Conservation (phyloP, 2,797 vertebrate species). For the Spinus pinus region DNA sequence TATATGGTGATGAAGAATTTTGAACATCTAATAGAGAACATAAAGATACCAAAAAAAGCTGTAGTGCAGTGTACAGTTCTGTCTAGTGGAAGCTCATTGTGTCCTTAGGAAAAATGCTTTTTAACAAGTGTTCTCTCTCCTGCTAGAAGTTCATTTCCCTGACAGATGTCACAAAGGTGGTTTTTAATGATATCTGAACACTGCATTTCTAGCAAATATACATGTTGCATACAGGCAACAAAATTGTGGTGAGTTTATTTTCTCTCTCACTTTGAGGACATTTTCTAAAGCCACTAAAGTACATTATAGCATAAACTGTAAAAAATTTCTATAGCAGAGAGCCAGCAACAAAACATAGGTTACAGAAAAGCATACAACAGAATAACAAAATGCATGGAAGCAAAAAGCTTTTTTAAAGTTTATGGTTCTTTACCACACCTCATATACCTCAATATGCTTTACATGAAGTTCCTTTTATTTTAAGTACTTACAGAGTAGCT, state of each 20-base stretch:
- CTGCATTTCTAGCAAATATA: not conserved
- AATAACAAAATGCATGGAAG: conserved; percentile 19
- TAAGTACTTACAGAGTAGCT: not conserved
- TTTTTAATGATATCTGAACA: not conserved
- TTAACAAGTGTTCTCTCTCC: not conserved
- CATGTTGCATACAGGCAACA: not conserved
- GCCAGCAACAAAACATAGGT: not conserved
- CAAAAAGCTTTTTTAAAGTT: not conserved
- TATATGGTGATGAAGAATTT: not conserved
- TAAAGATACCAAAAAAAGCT: not conserved
- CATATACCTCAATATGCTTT: not conserved
- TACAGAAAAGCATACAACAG: not conserved
- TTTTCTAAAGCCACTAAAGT: not conserved
- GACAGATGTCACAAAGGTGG: not conserved
- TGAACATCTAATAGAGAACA: not conserved
- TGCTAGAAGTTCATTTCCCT: not conserved
- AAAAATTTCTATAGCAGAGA: not conserved
- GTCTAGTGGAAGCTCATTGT: not conserved
- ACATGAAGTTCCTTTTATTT: not conserved
- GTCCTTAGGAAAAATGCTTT: not conserved
- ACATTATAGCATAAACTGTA: not conserved
- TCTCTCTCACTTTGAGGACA: not conserved
- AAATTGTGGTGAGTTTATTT: not conserved
- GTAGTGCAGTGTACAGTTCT: not conserved
- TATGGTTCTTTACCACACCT: not conserved